Evolutionary conservation across 1,140 invertebrate species (phyloP).

Genomic region (Sycobia sp.): DNA sequence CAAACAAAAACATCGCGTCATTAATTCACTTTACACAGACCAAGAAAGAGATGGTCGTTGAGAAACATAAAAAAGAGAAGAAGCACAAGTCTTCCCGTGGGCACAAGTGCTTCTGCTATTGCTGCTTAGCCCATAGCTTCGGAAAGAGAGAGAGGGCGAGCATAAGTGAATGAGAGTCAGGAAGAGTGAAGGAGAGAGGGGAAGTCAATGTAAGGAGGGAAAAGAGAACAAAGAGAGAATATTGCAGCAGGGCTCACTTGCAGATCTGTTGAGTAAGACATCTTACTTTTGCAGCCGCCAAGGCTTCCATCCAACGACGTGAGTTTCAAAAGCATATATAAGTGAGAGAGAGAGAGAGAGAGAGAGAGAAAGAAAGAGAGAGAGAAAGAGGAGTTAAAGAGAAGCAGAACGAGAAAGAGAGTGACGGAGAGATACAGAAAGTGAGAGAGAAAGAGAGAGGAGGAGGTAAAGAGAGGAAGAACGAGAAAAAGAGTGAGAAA

Average conservation of each 20-base stretch:
- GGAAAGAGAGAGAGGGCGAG: no score
- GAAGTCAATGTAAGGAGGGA: conserved; percentile 40
- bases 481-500: no score
- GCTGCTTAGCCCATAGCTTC: not conserved
- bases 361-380: no score
- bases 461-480: no score
- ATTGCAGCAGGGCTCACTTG: not conserved
- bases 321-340: no score
- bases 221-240: conserved; percentile 30
- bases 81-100: conserved; percentile 17
- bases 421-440: no score
- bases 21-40: conserved; percentile 47
- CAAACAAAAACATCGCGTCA: conserved; percentile 36
- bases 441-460: no score
- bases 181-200: no score
- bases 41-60: conserved; percentile 15
- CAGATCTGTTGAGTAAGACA: conserved; percentile 35
- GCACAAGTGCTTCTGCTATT: not conserved
- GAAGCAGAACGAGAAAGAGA: not conserved
- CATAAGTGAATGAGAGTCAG: conserved; percentile 23
- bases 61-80: no score
- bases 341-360: no score
- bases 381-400: conserved; percentile 1
- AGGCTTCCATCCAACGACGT: no score
- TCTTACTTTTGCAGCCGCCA: no score